A percentile compares a stretch with the other conserved stretches of the same genome.
These are phyloP conservation scores for Triplophysa siluroides DNA, from an alignment of 2,113 vertebrate genomes.

Conservation along the genomic window DNA sequence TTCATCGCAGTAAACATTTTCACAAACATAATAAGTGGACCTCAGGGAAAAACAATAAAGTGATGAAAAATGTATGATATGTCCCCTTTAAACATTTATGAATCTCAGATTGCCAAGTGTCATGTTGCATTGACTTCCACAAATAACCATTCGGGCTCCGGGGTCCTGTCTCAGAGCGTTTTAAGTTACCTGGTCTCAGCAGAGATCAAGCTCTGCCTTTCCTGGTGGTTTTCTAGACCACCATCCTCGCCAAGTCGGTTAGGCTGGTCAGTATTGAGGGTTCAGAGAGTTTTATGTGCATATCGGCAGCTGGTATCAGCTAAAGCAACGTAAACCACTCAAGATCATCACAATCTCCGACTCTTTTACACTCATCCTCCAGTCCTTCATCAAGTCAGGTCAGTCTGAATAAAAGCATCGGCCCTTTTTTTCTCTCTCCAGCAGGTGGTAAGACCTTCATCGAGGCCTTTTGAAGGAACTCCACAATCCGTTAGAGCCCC, in stretches of 20 bases:
- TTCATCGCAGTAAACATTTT: no score
- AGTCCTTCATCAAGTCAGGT: constrained; percentile 6
- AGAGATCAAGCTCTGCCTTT: background rate
- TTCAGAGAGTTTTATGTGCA: no score
- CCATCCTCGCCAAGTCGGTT: no score
- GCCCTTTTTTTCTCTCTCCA: constrained; percentile 31
- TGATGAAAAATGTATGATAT: no score
- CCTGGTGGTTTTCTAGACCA: no score
- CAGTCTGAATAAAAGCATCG: constrained; percentile 1
- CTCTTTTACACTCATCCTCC: background rate
- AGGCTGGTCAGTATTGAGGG: no score
- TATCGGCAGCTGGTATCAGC: no score
- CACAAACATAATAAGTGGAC: no score
- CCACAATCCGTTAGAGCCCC: constrained; percentile 34
- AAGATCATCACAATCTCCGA: no score
- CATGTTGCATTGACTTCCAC: background rate
- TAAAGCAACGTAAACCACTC: no score
- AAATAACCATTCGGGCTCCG: background rate
- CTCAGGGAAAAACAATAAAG: background rate
- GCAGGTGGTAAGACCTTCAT: constrained; percentile 29
- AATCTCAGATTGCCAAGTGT: background rate
- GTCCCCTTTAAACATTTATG: background rate
- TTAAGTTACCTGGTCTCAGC: background rate
- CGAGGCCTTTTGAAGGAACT: constrained; percentile 33
- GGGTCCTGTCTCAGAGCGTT: background rate